Percentiles rank a stretch among this genome's conserved stretches.
phyloP scores from a whole-genome alignment of 2,113 vertebrate genomes.

The Acrocephalus kingi region DNA sequence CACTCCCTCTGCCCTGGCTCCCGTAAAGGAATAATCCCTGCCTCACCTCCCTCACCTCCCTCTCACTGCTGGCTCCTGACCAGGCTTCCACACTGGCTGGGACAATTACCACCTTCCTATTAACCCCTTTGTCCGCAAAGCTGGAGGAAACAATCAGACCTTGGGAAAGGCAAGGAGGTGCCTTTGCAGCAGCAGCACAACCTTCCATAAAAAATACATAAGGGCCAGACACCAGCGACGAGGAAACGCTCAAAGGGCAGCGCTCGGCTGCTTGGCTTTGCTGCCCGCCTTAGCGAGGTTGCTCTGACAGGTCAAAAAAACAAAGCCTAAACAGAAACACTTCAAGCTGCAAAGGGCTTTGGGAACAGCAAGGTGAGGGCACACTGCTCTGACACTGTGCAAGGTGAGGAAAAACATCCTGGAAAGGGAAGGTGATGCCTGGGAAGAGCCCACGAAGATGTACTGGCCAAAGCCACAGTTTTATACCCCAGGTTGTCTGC shows the following conservation, averaged over 20 bases:
- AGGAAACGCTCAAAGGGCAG: neutral
- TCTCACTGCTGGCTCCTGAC: neutral
- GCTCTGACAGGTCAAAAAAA: neutral
- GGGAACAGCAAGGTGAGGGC: neutral
- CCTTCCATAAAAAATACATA: neutral
- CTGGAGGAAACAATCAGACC: neutral
- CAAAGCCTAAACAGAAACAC: neutral
- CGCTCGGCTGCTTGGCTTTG: rapidly evolving
- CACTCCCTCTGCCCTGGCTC: neutral
- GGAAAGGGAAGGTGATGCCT: rapidly evolving
- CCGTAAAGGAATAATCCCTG: neutral
- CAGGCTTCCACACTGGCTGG: neutral
- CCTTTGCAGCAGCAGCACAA: neutral
- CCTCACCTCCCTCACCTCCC: neutral
- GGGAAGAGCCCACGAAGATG: rapidly evolving
- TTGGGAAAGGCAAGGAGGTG: neutral
- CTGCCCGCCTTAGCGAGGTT: neutral
- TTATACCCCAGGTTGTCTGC: rapidly evolving
- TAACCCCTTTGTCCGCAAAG: neutral
- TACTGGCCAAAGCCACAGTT: neutral
- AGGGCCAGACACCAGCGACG: neutral
- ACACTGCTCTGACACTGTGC: rapidly evolving
- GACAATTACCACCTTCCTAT: neutral
- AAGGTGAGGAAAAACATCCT: neutral
- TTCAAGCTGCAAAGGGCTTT: neutral